A percentile compares a stretch with the other conserved stretches of the same genome.
Conservation (phyloP, 2,888 invertebrate genomes). For the Polyploca ridens region DNA sequence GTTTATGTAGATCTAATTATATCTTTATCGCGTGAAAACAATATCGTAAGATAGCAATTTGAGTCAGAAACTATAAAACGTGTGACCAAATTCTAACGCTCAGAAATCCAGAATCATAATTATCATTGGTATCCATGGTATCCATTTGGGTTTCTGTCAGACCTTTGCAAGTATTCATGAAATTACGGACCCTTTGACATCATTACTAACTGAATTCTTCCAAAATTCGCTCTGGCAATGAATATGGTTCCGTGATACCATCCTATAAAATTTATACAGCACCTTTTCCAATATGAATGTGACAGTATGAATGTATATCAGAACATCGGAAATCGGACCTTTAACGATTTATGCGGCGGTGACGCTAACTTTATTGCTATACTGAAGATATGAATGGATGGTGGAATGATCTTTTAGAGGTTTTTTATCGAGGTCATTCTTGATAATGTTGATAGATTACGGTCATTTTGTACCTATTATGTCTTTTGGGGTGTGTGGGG, state of each 20-base stretch:
- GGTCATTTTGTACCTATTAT: conserved; percentile 11
- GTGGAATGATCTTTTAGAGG: conserved; percentile 10
- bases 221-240: background rate
- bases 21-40: too few relatives aligned
- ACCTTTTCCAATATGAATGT: conserved; percentile 9
- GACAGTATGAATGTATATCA: conserved; percentile 11
- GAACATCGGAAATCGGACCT: conserved; percentile 11
- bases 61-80: too few relatives aligned
- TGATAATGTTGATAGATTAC: conserved; percentile 13
- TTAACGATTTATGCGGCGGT: conserved; percentile 11
- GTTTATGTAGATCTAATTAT: too few relatives aligned
- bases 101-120: too few relatives aligned
- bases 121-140: background rate
- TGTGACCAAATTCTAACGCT: too few relatives aligned
- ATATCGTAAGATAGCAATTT: too few relatives aligned
- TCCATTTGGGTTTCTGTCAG: background rate
- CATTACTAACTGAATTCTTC: background rate
- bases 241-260: background rate
- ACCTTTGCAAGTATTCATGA: background rate
- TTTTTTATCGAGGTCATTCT: conserved; percentile 6
- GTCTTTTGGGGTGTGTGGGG: conserved; percentile 11
- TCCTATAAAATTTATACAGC: background rate
- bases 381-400: conserved; percentile 11
- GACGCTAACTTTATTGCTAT: conserved; percentile 12
- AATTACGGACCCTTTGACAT: background rate